phyloP scores from a whole-genome alignment of 2,888 invertebrate genomes.

The Ormyrus labotus region DNA sequence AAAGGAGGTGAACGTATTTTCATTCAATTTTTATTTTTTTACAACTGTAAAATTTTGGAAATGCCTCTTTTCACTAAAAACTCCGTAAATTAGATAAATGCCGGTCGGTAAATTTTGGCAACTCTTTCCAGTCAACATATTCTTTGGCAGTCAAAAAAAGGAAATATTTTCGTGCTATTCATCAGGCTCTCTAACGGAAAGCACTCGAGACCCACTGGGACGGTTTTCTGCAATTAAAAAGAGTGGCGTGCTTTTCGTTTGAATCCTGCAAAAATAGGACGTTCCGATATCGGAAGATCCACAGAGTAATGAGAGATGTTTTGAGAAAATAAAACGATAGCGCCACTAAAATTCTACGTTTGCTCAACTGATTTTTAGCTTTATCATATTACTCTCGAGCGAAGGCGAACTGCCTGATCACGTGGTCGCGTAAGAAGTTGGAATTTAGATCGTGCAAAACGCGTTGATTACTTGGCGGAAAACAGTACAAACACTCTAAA shows the following conservation, averaged over 20 bases:
- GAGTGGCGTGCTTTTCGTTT: conserved; percentile 36
- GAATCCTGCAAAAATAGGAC: neutral
- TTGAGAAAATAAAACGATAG: neutral
- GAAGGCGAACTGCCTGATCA: no score
- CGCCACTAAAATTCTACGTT: no score
- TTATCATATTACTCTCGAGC: no score
- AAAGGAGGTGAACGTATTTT: neutral
- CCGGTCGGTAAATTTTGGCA: no score
- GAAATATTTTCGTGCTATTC: neutral
- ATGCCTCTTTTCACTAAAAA: neutral
- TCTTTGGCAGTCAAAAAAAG: neutral
- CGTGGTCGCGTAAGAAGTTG: no score
- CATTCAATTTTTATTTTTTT: neutral
- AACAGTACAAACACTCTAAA: no score
- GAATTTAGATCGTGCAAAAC: no score
- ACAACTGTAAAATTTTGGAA: neutral
- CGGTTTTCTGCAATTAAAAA: conserved; percentile 33
- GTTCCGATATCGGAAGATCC: neutral
- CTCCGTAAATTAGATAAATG: no score
- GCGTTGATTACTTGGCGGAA: no score
- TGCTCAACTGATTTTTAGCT: no score
- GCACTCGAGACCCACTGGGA: neutral
- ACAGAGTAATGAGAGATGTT: neutral
- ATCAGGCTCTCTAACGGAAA: conserved; percentile 11
- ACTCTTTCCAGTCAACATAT: no score